Conservation (phyloP, 2,888 invertebrate genomes). For the Omphaloscelis lunosa region DNA sequence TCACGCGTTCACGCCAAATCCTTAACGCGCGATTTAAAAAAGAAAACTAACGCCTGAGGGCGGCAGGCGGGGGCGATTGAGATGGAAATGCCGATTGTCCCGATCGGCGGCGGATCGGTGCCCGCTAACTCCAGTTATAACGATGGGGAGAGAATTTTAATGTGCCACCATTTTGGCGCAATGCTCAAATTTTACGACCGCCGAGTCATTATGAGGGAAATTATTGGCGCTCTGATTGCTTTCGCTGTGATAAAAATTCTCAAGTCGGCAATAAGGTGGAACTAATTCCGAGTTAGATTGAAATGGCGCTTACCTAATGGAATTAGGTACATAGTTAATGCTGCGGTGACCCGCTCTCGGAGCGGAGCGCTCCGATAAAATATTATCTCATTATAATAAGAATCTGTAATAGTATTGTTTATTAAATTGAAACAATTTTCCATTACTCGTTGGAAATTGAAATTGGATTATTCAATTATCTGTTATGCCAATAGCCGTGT, state of each 20-base stretch:
- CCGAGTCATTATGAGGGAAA: conserved; percentile 90
- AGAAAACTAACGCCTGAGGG: conserved; percentile 88
- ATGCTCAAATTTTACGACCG: conserved; percentile 91
- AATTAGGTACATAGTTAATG: conserved; percentile 75
- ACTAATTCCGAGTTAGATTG: conserved; percentile 88
- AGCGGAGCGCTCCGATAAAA: conserved; percentile 58
- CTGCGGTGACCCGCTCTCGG: conserved; percentile 58
- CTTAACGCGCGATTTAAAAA: conserved; percentile 91
- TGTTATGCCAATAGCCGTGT: conserved; percentile 65
- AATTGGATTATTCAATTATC: conserved; percentile 73
- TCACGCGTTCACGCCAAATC: conserved; percentile 89
- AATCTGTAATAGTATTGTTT: conserved; percentile 71
- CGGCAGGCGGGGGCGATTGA: conserved; percentile 81
- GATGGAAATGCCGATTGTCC: conserved; percentile 90
- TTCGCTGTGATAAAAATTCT: conserved; percentile 90
- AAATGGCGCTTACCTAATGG: conserved; percentile 81
- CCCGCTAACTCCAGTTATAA: conserved; percentile 89
- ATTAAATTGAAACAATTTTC: conserved; percentile 73
- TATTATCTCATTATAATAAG: conserved; percentile 70
- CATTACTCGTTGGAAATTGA: conserved; percentile 71
- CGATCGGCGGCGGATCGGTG: conserved; percentile 81
- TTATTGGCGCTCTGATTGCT: conserved; percentile 91
- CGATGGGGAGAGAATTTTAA: conserved; percentile 91
- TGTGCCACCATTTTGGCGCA: conserved; percentile 91
- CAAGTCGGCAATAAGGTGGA: conserved; percentile 90